These are phyloP conservation scores for Palythoa grandiflora DNA, from an alignment of 92 coral and sea anemone genomes.

Conservation along the genomic window DNA sequence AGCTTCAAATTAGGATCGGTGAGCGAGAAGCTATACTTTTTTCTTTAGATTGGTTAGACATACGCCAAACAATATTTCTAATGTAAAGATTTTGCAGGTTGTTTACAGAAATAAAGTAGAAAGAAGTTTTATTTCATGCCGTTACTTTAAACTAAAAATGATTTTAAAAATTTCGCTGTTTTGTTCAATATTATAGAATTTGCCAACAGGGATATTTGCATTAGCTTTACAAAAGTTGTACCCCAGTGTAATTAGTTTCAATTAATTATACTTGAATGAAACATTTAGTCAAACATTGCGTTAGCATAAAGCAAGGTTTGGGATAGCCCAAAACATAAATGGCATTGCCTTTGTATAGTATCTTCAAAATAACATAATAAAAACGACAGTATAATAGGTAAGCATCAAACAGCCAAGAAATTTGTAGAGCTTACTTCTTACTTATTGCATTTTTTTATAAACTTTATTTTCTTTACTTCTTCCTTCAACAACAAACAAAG, in stretches of 20 bases:
- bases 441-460: too few relatives aligned
- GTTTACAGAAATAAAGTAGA: neutral
- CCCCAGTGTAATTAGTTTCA: neutral
- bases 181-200: neutral
- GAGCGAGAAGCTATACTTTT: neutral
- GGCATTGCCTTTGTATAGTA: neutral
- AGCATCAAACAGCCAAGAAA: neutral
- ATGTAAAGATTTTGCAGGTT: neutral
- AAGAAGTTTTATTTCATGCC: neutral
- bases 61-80: neutral
- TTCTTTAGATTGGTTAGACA: neutral
- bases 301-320: neutral
- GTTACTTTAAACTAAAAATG: neutral
- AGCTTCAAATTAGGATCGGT: neutral
- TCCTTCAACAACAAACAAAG: too few relatives aligned
- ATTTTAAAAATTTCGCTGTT: neutral
- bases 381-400: neutral
- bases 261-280: neutral
- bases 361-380: neutral
- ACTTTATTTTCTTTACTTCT: too few relatives aligned
- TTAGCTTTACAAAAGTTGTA: neutral
- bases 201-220: neutral
- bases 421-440: neutral
- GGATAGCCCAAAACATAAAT: neutral
- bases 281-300: neutral